Base-by-base conservation (phyloP, 2,888 invertebrate species). In the Stenichneumon culpator region DNA sequence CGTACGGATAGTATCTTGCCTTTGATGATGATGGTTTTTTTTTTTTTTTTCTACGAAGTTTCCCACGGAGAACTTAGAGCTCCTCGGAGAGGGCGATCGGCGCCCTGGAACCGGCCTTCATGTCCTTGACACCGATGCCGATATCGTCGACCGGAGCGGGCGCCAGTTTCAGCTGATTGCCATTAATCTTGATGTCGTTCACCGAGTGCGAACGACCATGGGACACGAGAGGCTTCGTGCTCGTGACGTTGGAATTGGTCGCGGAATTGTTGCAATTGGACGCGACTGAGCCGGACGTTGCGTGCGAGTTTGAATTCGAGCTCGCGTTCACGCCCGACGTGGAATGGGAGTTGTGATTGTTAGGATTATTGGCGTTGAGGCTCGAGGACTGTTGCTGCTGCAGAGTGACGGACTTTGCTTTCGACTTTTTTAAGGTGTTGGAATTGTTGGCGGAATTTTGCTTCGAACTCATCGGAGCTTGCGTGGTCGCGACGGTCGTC, bases 121-220 rank as follows among this genome's bases (percentile, higher is more conserved):
- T 90, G 87, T 93, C 93, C 86, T 93, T 93, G 50, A 93, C 93
- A 39, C 92, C 92, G 75, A 94, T 92, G 73, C 96, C 95, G 88
- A 96, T 95, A 87, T 96, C 95, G 90, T 96, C 96, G 79, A 96
- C 96, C 0, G 96, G 96, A 80, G 96, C 94, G 0, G 96, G 96
- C 60, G 96, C 96, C 90, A 96, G 95, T 91, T 96, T 96, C 88
- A 96, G 91, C 89, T 96, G 96, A 91, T 97, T 96, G 0, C 97
- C 97, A 92, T 97, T 97, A 79, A 97, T 94, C 93, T 97, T 96
- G 83, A 97, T 96, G 92, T 97, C 97, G 79, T 96, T 96, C 83
- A 96, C 96, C 90, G 96, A 96, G 94, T 96, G 96, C 89, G 96
- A 96, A 90, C 96, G 95, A 36, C 96, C 96, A 89, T 96, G 96